Conservation (phyloP, 2,797 vertebrate species). For the Clamator glandarius region DNA sequence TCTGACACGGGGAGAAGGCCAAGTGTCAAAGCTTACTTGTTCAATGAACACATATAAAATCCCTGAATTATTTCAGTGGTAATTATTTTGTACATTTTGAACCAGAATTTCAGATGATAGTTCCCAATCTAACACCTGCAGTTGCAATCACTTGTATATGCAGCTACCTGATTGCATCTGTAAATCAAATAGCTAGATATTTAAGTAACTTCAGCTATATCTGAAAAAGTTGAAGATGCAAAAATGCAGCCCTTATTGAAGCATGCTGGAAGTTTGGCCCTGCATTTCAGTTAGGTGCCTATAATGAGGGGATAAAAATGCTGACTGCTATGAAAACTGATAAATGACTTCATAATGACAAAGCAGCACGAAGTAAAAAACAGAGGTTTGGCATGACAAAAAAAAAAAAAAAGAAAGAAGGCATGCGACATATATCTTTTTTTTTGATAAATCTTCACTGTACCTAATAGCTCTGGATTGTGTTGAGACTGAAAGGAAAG, state of each 20-base stretch:
- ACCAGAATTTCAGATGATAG: background rate
- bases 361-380: background rate
- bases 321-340: background rate
- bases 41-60: background rate
- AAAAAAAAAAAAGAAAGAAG: background rate
- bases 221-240: background rate
- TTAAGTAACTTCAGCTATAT: background rate
- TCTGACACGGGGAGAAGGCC: background rate
- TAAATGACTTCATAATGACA: background rate
- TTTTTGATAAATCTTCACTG: background rate
- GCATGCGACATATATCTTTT: accelerated
- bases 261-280: background rate
- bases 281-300: background rate
- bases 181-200: constrained; percentile 46
- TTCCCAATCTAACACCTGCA: constrained; percentile 45
- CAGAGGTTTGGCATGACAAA: background rate
- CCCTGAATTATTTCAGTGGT: background rate
- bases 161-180: constrained; percentile 61
- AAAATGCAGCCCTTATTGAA: background rate
- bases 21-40: background rate
- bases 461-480: background rate
- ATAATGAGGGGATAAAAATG: background rate
- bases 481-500: background rate
- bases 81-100: constrained; percentile 41
- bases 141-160: constrained; percentile 44